Evolutionary conservation across 1,140 invertebrate genomes (phyloP), one percentile per base, ranked within the genome.

Genomic region (Galleria mellonella): DNA sequence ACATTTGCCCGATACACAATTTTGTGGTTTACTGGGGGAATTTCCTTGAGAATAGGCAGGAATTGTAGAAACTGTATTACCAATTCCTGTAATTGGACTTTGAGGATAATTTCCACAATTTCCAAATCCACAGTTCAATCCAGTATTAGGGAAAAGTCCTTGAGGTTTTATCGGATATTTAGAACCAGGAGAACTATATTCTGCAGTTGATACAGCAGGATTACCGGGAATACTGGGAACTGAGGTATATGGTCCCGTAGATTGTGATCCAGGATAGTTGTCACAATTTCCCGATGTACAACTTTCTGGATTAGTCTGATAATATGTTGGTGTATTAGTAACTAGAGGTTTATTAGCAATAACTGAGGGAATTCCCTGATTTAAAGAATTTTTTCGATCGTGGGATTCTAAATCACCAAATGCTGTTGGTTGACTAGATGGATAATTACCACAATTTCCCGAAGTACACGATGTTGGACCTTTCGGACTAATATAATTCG

Each of bases 341-440:
- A n/a, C n/a, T n/a, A n/a, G n/a, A 13, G 43, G 37, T 29, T 45
- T 40, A 43, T 57, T 60, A 13, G 45, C 27, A 27, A 50, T 62
- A 37, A 37, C 5, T 13, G 11, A 15, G 2, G 35, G 9, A 37
- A 37, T 17, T 6, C 17, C 6, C 2, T 23, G 17, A 23, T 23
- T 23, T 6, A 23, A 23, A 23, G 17, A 23, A 23, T 23, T 6
- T 23, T 23, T 23, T 23, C 2, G 17, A 23, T 2, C 17, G 2
- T 23, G 17, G 2, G 17, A 3, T 23, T 23, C 17, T 23, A 6
- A 23, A 23, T 23, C 17, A 6, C 17, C 6, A 23, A 23, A 3
- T 23, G 2, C 17, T 23, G 17, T 23, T 23, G 17, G 17, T 23
- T 66, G 62, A 51, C 64, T 68, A 40, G 75, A 67, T 9, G 17